Percentiles rank a stretch among this genome's conserved stretches.
phyloP scores from a whole-genome alignment of 2,113 vertebrate genomes.

The Archilochus colubris region DNA sequence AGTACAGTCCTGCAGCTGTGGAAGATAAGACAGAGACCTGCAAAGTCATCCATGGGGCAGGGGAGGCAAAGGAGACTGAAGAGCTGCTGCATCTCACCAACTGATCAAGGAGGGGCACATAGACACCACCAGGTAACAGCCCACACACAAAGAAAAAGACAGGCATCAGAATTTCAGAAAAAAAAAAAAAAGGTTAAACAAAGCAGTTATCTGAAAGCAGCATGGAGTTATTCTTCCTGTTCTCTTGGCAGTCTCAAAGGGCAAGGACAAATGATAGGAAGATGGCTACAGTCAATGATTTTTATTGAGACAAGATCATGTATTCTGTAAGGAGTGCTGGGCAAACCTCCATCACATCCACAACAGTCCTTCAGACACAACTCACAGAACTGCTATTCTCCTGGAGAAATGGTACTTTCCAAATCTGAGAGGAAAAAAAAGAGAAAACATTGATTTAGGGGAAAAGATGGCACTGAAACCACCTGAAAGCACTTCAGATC shows the following conservation, averaged over 20 bases:
- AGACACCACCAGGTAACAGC: no score
- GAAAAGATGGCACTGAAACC: not conserved
- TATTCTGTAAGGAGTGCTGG: not conserved
- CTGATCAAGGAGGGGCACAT: rapidly evolving
- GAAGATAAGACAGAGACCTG: not conserved
- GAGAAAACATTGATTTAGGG: not conserved
- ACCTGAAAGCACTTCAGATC: not conserved
- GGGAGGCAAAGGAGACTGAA: not conserved
- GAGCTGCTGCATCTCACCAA: not conserved
- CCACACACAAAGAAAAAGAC: not conserved
- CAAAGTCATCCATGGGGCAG: not conserved
- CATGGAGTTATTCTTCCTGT: not conserved
- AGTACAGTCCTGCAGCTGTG: not conserved
- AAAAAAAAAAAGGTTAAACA: no score
- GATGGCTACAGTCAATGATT: not conserved
- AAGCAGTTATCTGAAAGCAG: not conserved
- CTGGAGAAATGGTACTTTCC: rapidly evolving
- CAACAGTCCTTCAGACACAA: not conserved
- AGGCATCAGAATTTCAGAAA: not conserved
- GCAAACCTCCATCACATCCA: not conserved
- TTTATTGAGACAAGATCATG: not conserved
- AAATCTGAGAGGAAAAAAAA: not conserved
- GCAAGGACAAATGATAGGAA: not conserved
- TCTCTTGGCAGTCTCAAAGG: not conserved
- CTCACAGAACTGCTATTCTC: constrained; percentile 18